Evolutionary conservation across 2,797 vertebrate species (phyloP).

Genomic region (Babyrousa celebensis): DNA sequence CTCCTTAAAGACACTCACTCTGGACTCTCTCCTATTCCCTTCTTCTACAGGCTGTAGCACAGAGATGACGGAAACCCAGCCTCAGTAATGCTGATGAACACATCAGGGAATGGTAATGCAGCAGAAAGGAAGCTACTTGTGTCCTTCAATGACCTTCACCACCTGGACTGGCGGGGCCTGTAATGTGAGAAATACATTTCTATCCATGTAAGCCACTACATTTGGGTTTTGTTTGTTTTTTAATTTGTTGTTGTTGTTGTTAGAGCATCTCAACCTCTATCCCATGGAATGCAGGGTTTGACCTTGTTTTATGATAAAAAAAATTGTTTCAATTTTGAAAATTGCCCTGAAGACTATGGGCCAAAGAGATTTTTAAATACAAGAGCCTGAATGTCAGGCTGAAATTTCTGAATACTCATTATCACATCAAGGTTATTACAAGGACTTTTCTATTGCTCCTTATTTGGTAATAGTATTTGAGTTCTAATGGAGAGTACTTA

Average conservation of each 20-base stretch:
- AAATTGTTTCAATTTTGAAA: constrained; percentile 35
- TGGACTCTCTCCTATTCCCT: not conserved
- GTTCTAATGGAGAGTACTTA: constrained; percentile 31
- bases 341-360: not conserved
- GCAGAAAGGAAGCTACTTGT: not conserved
- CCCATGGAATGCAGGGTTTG: not conserved
- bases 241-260: not conserved
- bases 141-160: constrained; percentile 6
- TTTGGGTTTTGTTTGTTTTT: not conserved
- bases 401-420: constrained; percentile 39
- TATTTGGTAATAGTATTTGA: constrained; percentile 29
- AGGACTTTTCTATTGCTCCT: not conserved
- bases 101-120: not conserved
- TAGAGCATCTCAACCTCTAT: not conserved
- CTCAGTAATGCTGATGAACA: not conserved
- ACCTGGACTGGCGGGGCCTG: not conserved
- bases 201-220: not conserved
- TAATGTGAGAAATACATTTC: constrained; percentile 18
- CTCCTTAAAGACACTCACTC: constrained; percentile 53
- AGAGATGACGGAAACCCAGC: not conserved
- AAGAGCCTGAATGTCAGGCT: not conserved
- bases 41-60: not conserved
- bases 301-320: constrained; percentile 32
- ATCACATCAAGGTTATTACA: not conserved
- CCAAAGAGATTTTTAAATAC: constrained; percentile 61